Evolutionary conservation across 2,797 vertebrate genomes (phyloP), one percentile per base, ranked within the genome.

Genomic region (Hippocampus kuda): DNA sequence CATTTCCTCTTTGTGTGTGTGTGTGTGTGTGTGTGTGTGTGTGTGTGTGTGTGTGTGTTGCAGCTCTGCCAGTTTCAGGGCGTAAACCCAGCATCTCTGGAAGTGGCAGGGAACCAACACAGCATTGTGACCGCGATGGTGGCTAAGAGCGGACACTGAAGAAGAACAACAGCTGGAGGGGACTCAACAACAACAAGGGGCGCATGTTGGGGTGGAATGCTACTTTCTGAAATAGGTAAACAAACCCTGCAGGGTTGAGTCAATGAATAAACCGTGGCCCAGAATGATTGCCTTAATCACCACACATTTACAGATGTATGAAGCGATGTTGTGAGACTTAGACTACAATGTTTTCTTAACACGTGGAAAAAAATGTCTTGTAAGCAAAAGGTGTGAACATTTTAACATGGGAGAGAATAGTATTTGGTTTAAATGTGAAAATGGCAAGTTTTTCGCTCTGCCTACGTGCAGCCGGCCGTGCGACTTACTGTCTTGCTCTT

Each of bases 241-340:
- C 68, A 72, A 80, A 79, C 79, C 76, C 77, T n/a, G 26, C 44
- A 77, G 81, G 78, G 75, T 84, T 83, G 59, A 79, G 78, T 67
- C 74, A 78, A 79, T 73, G 81, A 89, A 87, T 88, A 85, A 88
- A 84, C 87, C 75, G 72, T 82, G 83, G 82, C 88, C 85, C 84
- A 85, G 88, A 89, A 82, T 79, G 86, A 92, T 90, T 92, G 92
- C 92, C 92, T 93, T 93, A 93, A 92, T 84, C 87, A 89, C 78
- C 75, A 85, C 84, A 90, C 86, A 88, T 87, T 88, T 81, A 90
- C 84, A 86, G 89, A 88, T 80, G 86, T 88, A 88, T 5, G 84
- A 82, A 77, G 85, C 76, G 84, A 90, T 60, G 79, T 82, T 81
- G 84, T 83, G 72, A 91, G 88, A 89, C 88, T 89, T 91, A 85